These are phyloP conservation scores for Copidosoma floridanum DNA, from an alignment of 1,140 invertebrate species.

Conservation along the genomic window DNA sequence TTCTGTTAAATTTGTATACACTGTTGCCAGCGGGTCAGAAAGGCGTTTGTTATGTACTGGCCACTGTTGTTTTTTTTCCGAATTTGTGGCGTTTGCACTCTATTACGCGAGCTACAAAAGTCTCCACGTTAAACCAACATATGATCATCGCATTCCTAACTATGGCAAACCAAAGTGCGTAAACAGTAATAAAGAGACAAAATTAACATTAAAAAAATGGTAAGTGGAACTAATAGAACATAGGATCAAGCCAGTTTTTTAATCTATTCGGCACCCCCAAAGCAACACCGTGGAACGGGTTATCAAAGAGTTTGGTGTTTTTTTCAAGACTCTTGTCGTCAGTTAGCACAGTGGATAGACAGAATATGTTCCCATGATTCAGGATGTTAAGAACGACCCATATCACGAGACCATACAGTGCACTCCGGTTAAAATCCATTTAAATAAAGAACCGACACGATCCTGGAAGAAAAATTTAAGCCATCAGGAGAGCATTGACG, in stretches of 20 bases:
- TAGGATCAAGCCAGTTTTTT: conserved; percentile 12
- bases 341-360: conserved; percentile 10
- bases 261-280: conserved; percentile 18
- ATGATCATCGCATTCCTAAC: conserved; percentile 16
- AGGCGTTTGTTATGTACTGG: conserved; percentile 46
- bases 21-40: conserved; percentile 44
- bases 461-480: conserved; percentile 15
- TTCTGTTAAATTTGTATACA: conserved; percentile 23
- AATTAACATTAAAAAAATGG: conserved; percentile 13
- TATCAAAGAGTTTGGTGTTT: conserved; percentile 16
- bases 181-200: background rate
- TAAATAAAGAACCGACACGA: conserved; percentile 6
- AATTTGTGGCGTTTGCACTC: conserved; percentile 49
- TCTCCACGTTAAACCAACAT: background rate
- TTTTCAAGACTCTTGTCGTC: conserved; percentile 6
- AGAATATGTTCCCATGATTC: conserved; percentile 7
- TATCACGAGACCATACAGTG: conserved; percentile 18
- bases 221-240: background rate
- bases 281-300: conserved; percentile 16
- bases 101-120: conserved; percentile 32
- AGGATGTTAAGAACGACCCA: conserved; percentile 20
- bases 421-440: conserved; percentile 19
- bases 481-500: no score
- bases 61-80: conserved; percentile 46
- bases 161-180: conserved; percentile 14